Evolutionary conservation across 2,888 invertebrate species (phyloP), one percentile per base, ranked within the genome.

Genomic region (Cotesia congregata): DNA sequence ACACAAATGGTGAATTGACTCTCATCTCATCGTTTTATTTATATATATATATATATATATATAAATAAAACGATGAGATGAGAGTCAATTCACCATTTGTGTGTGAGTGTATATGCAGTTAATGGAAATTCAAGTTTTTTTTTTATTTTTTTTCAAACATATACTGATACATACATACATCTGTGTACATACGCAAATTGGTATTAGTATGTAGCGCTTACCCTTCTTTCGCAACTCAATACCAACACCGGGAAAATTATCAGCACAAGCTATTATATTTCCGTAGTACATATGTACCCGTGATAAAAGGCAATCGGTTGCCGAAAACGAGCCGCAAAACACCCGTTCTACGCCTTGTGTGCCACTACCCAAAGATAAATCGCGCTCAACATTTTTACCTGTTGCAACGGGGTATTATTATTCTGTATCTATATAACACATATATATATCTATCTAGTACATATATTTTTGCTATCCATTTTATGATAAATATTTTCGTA

Each of bases 231-330:
- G 62, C 64, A 9, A 50, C 38, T 71, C 71, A 6, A 50, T 59
- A 12, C 30, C 69, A 61, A 67, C 72, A 61, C 72, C 68, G 50
- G 67, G 38, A 61, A 68, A 78, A 76, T 78, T 76, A 78, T 78
- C 76, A 76, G 74, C 74, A 75, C 72, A 64, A 72, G 75, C 77
- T 74, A 77, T 77, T 75, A 77, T 77, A 75, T 77, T 77, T 75
- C 60, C 62, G 75, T 75, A 75, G 75, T 75, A 75, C 75, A 77
- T 75, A 77, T 75, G 77, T 75, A 77, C 76, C 12, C 78, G 79
- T 76, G 81, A 78, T 81, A 80, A 81, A 81, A 80, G 80, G 81
- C 78, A 80, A 81, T 81, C 81, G 81, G 80, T 79, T 76, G 79
- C 78, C 76, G 78, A 75, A 77, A 80, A 80, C 80, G 78, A 80